Conservation (phyloP, 1,140 invertebrate species). For the Pseudomyrmex cubaensis region DNA sequence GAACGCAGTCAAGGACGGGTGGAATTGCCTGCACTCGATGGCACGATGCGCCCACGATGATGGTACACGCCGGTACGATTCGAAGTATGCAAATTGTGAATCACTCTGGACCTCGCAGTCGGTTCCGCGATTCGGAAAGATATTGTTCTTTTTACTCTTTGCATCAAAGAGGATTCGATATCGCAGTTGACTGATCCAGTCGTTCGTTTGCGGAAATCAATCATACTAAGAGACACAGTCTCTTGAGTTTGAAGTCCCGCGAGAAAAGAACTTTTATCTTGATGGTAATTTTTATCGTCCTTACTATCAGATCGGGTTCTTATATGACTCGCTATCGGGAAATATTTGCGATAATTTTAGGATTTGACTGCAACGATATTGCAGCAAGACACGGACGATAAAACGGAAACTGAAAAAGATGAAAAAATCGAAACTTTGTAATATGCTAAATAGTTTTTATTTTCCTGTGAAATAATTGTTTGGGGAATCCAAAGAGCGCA, state of each 20-base stretch:
- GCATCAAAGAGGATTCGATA: background rate
- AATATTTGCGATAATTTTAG: conserved; percentile 6
- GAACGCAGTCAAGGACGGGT: background rate
- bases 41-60: background rate
- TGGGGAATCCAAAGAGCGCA: background rate
- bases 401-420: background rate
- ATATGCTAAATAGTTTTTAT: no score
- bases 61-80: conserved; percentile 5
- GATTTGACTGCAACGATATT: background rate
- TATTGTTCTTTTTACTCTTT: conserved; percentile 1
- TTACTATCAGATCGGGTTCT: background rate
- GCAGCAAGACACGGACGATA: background rate
- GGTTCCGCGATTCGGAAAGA: background rate
- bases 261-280: background rate
- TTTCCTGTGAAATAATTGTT: background rate
- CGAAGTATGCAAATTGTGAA: conserved; percentile 47
- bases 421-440: background rate
- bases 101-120: conserved; percentile 4
- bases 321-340: background rate
- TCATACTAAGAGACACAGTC: conserved; percentile 7
- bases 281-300: conserved; percentile 25
- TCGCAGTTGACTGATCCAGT: conserved; percentile 11
- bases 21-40: conserved; percentile 13
- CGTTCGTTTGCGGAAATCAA: conserved; percentile 7
- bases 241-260: background rate